Evolutionary conservation across 2,113 vertebrate species (phyloP).

Genomic region (Microcebus jonahi): DNA sequence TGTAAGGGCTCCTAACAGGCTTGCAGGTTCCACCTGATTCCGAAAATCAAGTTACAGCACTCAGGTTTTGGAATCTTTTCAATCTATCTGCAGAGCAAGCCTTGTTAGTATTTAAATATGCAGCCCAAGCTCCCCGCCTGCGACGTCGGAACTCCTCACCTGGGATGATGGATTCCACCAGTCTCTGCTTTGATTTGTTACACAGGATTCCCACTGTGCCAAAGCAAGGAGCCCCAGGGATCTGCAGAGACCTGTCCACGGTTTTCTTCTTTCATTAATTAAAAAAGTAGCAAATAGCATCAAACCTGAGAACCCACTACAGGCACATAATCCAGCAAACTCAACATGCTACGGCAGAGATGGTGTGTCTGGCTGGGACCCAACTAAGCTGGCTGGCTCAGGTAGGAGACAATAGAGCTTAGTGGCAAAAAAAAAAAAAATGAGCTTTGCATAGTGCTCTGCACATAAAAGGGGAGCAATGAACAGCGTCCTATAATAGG

Average conservation of each 20-base stretch:
- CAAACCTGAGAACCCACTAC: background rate
- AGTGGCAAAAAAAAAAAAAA: background rate
- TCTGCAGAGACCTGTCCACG: background rate
- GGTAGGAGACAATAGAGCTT: background rate
- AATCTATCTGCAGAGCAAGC: background rate
- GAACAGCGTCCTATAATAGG: background rate
- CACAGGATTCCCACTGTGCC: background rate
- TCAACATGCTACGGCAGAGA: background rate
- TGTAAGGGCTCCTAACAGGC: background rate
- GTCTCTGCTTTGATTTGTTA: background rate
- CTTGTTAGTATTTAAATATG: conserved; percentile 25
- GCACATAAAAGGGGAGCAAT: background rate
- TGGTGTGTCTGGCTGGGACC: background rate
- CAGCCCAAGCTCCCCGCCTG: rapidly evolving
- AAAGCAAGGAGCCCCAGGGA: background rate
- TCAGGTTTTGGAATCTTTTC: background rate
- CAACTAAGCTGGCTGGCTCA: background rate
- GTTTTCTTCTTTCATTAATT: conserved; percentile 31
- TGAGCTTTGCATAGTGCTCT: background rate
- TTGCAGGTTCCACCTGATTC: background rate
- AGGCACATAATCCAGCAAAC: background rate
- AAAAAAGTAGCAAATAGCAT: background rate
- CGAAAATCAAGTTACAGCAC: conserved; percentile 1
- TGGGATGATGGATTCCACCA: background rate
- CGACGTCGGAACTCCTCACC: background rate